Evolutionary conservation across 2,888 invertebrate genomes (phyloP).

Genomic region (Apamea monoglypha): DNA sequence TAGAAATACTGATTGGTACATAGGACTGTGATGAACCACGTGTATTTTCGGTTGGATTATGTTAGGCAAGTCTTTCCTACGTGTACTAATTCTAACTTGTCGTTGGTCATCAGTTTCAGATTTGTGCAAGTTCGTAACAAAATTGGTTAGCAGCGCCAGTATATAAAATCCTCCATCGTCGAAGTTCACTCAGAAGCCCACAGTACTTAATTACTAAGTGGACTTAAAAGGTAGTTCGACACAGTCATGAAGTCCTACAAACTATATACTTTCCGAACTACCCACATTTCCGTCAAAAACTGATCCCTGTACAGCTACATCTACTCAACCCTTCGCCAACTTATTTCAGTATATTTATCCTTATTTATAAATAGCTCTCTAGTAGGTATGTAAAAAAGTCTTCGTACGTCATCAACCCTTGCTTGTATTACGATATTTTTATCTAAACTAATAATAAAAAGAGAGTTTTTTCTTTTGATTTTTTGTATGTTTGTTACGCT

Average conservation of each 20-base stretch:
- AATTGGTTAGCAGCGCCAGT: too few relatives aligned
- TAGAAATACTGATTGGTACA: too few relatives aligned
- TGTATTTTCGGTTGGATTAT: too few relatives aligned
- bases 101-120: too few relatives aligned
- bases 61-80: too few relatives aligned
- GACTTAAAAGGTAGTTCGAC: slow-evolving; percentile 24
- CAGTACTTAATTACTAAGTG: slow-evolving; percentile 9
- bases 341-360: slow-evolving; percentile 40
- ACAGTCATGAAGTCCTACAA: slow-evolving; percentile 23
- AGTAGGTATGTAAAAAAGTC: neutral
- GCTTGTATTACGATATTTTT: slow-evolving; percentile 34
- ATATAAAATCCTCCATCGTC: too few relatives aligned
- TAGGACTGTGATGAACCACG: too few relatives aligned
- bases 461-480: neutral
- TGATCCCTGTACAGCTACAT: slow-evolving; percentile 29
- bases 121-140: too few relatives aligned
- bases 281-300: slow-evolving; percentile 32
- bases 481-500: neutral
- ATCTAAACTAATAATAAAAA: neutral
- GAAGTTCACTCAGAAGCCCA: neutral
- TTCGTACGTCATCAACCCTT: slow-evolving; percentile 33
- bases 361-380: slow-evolving; percentile 42
- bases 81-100: too few relatives aligned
- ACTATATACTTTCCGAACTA: slow-evolving; percentile 25
- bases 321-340: slow-evolving; percentile 39